Evolutionary conservation across 2,113 vertebrate species (phyloP).

Genomic region (Centropus bengalensis): DNA sequence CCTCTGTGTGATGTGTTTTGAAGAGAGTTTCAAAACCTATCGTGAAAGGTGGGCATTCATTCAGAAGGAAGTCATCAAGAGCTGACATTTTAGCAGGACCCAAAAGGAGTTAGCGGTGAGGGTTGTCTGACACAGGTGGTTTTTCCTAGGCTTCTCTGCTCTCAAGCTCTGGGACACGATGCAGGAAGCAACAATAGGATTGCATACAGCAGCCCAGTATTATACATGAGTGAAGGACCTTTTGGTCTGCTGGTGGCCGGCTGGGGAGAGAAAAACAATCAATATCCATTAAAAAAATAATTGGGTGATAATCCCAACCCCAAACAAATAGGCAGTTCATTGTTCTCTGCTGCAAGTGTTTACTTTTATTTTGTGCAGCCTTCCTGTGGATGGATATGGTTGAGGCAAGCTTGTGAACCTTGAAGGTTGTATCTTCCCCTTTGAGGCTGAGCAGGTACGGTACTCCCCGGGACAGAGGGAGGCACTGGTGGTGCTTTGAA

Average conservation of each 20-base stretch:
- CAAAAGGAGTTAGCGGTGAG: neutral
- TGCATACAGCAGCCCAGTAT: neutral
- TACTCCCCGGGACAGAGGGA: neutral
- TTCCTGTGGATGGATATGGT: rapidly evolving
- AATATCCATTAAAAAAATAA: neutral
- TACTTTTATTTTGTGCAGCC: neutral
- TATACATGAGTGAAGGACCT: neutral
- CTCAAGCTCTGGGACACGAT: neutral
- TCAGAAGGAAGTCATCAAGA: neutral
- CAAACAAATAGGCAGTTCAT: neutral
- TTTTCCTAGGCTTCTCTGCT: neutral
- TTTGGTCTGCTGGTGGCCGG: neutral
- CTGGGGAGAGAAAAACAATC: neutral
- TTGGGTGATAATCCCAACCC: neutral
- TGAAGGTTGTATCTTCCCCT: neutral
- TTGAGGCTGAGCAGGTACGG: neutral
- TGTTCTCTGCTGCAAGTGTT: neutral
- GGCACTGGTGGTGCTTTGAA: neutral
- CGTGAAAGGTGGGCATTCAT: neutral
- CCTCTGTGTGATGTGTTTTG: neutral
- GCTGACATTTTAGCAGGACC: neutral
- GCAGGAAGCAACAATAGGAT: neutral
- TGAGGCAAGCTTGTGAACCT: neutral
- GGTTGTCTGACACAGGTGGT: neutral
- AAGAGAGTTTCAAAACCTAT: neutral